Evolutionary conservation across 2,113 vertebrate genomes (phyloP).

Genomic region (Scartelaos histophorus): DNA sequence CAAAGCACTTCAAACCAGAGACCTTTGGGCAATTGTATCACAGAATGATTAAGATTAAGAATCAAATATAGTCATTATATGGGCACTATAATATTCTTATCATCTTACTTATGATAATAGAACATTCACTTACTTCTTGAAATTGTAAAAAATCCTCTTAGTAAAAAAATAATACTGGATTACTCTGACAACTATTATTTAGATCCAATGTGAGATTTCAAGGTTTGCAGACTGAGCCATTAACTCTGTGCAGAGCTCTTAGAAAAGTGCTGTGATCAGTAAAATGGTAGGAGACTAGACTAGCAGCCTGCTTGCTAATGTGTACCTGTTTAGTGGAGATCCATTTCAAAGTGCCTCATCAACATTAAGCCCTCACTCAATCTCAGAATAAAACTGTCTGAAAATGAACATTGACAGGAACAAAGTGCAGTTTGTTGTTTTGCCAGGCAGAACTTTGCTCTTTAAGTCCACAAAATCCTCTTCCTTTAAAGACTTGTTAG

Average conservation of each 20-base stretch:
- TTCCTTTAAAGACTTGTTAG: constrained; percentile 6
- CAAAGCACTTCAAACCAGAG: too few relatives aligned
- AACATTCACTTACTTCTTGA: too few relatives aligned
- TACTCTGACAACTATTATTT: background rate
- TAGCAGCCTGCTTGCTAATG: constrained; percentile 57
- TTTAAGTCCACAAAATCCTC: constrained; percentile 44
- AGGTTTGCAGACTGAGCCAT: background rate
- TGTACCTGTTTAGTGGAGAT: constrained; percentile 43
- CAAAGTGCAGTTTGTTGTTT: constrained; percentile 28
- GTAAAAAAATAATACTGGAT: too few relatives aligned
- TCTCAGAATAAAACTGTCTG: constrained; percentile 53
- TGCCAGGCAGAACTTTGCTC: constrained; percentile 36
- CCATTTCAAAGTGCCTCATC: constrained; percentile 44
- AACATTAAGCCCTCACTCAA: constrained; percentile 28
- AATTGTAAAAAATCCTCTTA: too few relatives aligned
- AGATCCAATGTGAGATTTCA: background rate
- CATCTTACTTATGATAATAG: too few relatives aligned
- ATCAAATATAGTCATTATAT: too few relatives aligned
- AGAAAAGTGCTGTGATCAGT: constrained; percentile 39
- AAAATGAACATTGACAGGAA: constrained; percentile 50
- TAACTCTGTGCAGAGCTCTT: background rate
- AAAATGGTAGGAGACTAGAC: constrained; percentile 26
- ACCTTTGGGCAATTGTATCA: too few relatives aligned
- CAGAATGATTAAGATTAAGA: too few relatives aligned
- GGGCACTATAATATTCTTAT: too few relatives aligned